Conservation (phyloP, 2,888 invertebrate species). For the Melanargia galathea region DNA sequence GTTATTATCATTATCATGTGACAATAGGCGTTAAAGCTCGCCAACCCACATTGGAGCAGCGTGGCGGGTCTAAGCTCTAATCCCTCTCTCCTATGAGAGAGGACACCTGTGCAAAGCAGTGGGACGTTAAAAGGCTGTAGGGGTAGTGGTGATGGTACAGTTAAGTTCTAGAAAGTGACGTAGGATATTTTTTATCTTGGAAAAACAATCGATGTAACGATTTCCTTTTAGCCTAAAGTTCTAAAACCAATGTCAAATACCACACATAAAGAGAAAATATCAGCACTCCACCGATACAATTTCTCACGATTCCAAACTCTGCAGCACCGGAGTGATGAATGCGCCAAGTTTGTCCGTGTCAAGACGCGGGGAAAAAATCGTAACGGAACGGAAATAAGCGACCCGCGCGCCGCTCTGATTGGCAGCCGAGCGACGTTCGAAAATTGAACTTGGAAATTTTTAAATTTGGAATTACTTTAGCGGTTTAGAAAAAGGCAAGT, state of each 20-base stretch:
- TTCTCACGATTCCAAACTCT: conserved; percentile 27
- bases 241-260: not conserved
- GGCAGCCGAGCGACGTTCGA: conserved; percentile 55
- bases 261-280: conserved; percentile 7
- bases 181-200: too few species aligned
- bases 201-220: not conserved
- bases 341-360: conserved; percentile 74
- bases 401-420: conserved; percentile 64
- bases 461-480: conserved; percentile 26
- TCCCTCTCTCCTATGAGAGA: too few species aligned
- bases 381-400: conserved; percentile 64
- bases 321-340: conserved; percentile 64
- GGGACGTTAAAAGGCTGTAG: too few species aligned
- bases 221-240: not conserved
- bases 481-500: not conserved
- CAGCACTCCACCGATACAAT: conserved; percentile 12
- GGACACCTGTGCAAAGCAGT: too few species aligned
- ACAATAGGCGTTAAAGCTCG: too few species aligned
- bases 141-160: too few species aligned
- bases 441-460: conserved; percentile 43
- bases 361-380: conserved; percentile 61
- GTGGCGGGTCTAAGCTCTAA: too few species aligned
- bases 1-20: too few species aligned
- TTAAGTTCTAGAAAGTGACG: too few species aligned
- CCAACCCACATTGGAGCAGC: too few species aligned